Evolutionary conservation across 1,140 invertebrate genomes (phyloP).

Genomic region (Maniola jurtina): DNA sequence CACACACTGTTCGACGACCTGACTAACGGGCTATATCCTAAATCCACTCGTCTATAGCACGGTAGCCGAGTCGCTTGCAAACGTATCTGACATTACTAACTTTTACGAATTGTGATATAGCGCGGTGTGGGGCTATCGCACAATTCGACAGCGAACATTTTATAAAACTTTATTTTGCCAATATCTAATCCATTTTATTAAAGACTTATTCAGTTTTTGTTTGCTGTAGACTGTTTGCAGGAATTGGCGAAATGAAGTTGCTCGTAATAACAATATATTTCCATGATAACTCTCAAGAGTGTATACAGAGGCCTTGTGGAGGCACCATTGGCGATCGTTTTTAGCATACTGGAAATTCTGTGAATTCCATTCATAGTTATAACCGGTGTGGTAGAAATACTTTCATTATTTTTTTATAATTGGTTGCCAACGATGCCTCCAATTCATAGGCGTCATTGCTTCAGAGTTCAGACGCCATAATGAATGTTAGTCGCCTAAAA

Average conservation of each 20-base stretch:
- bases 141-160: background rate
- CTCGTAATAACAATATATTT: conserved; percentile 9
- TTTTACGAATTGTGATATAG: background rate
- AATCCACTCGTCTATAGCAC: background rate
- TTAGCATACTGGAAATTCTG: background rate
- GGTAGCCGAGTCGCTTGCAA: background rate
- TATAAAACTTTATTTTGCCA: conserved; percentile 1
- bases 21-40: background rate
- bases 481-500: background rate
- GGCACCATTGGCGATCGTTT: conserved; percentile 4
- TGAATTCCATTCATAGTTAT: background rate
- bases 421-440: conserved; percentile 6
- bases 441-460: background rate
- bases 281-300: conserved; percentile 10
- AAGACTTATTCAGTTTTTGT: background rate
- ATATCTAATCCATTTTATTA: background rate
- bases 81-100: background rate
- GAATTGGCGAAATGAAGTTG: conserved; percentile 11
- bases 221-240: background rate
- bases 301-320: background rate
- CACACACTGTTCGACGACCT: conserved; percentile 9
- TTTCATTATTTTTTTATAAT: conserved; percentile 4
- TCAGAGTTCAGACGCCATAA: background rate
- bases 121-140: background rate
- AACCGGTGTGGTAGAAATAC: background rate